Percentiles rank a stretch among this genome's conserved stretches.
Conservation (phyloP, 2,797 vertebrate species). For the Benthosema pterotum region DNA sequence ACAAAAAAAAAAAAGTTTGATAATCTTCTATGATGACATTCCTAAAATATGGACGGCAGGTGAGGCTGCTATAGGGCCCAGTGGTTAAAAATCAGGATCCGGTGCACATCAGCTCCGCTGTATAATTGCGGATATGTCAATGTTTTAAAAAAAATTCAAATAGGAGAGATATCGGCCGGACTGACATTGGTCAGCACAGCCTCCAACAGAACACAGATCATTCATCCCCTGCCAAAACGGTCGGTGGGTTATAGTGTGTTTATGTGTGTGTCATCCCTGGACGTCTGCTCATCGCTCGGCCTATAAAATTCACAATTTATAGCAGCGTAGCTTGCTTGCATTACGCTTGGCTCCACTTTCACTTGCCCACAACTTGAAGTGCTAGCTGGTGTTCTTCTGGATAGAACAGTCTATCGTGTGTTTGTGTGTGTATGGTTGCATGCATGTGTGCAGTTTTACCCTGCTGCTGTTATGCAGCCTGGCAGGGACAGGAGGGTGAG, state of each 20-base stretch:
- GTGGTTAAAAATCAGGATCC: no score
- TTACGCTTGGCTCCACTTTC: slow-evolving; percentile 11
- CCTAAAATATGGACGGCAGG: no score
- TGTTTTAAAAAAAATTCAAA: no score
- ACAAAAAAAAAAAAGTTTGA: no score
- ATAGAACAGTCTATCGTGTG: slow-evolving; percentile 18
- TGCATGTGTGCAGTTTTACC: slow-evolving; percentile 37
- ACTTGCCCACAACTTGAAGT: slow-evolving; percentile 52
- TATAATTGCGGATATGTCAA: no score
- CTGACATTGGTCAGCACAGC: no score
- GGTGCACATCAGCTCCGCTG: no score
- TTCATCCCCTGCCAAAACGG: no score
- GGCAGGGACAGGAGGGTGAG: slow-evolving; percentile 30
- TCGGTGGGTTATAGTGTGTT: neutral
- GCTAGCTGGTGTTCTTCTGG: slow-evolving; percentile 40
- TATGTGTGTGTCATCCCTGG: neutral
- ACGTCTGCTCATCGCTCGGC: slow-evolving; percentile 9
- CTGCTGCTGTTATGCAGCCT: slow-evolving; percentile 38
- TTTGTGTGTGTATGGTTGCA: slow-evolving; percentile 17
- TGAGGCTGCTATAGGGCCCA: no score
- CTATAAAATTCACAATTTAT: slow-evolving; percentile 1
- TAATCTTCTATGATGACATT: no score
- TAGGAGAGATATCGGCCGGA: no score
- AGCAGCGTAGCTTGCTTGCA: slow-evolving; percentile 19
- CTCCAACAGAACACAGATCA: no score